These are phyloP conservation scores for Sciurus vulgaris DNA, from an alignment of 2,797 vertebrate genomes.

Conservation along the genomic window DNA sequence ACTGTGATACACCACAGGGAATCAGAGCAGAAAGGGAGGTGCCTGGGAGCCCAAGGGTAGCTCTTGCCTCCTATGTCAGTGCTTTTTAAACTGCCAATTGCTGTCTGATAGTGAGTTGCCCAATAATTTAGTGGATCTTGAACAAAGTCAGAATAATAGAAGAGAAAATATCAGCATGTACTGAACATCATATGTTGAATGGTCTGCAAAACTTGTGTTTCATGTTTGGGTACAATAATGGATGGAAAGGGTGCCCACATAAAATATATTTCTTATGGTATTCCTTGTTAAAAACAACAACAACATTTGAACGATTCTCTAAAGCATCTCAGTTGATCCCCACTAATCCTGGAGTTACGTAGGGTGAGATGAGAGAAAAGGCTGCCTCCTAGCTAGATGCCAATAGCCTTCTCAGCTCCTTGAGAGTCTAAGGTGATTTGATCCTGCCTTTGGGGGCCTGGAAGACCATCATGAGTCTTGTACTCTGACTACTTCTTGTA, in stretches of 20 bases:
- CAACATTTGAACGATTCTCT: not conserved
- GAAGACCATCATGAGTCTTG: not conserved
- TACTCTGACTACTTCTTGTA: not conserved
- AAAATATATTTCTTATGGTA: not conserved
- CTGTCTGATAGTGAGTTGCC: not conserved
- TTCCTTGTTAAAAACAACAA: not conserved
- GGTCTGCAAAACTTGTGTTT: not conserved
- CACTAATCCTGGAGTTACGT: not conserved
- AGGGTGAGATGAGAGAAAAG: not conserved
- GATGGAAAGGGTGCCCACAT: accelerated
- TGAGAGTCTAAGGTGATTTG: not conserved
- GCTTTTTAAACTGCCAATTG: not conserved
- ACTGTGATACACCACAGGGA: not conserved
- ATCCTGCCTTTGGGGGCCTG: not conserved
- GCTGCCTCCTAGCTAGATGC: not conserved
- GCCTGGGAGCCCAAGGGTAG: not conserved
- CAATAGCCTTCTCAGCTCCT: not conserved
- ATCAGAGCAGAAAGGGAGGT: too few species aligned
- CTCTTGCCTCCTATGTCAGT: not conserved
- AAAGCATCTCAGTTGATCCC: not conserved
- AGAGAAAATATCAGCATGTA: not conserved
- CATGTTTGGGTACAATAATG: accelerated
- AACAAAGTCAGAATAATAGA: not conserved
- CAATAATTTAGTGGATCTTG: not conserved
- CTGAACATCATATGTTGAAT: not conserved